Evolutionary conservation across 53 echinoderm and acorn worm genomes (phyloP).

Genomic region (Luidia sarsii): DNA sequence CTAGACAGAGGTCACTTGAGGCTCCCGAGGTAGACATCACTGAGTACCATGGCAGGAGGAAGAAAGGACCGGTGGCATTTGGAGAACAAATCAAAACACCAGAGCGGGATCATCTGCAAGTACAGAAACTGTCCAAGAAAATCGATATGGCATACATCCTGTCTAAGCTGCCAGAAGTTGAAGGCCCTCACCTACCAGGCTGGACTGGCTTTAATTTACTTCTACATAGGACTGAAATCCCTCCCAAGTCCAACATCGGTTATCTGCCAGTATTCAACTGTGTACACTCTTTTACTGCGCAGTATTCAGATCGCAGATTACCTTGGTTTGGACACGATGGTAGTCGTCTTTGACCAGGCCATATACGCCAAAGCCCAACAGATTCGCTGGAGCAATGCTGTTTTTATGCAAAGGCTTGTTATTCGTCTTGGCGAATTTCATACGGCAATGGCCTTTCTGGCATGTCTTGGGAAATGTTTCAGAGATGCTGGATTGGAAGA

Average conservation of each 20-base stretch:
- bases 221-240: constrained; percentile 4
- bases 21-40: constrained; percentile 32
- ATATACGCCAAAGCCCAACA: constrained; percentile 69
- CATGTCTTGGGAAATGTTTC: constrained; percentile 51
- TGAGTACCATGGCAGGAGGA: constrained; percentile 58
- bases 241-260: constrained; percentile 4
- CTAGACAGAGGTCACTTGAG: constrained; percentile 47
- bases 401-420: constrained; percentile 37
- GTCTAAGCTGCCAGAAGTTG: constrained; percentile 16
- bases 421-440: constrained; percentile 65
- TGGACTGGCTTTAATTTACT: constrained; percentile 63
- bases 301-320: constrained; percentile 34
- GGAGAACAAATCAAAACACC: constrained; percentile 31
- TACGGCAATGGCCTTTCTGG: constrained; percentile 58
- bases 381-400: constrained; percentile 39
- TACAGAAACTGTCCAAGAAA: constrained; percentile 11
- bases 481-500: constrained; percentile 48
- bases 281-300: constrained; percentile 42
- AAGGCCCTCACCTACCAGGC: constrained; percentile 27
- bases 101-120: constrained; percentile 1
- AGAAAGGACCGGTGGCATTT: constrained; percentile 44
- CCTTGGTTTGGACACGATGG: constrained; percentile 35
- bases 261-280: constrained; percentile 42
- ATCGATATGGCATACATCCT: constrained; percentile 38
- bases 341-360: constrained; percentile 63